Base-by-base conservation (phyloP, 2,797 vertebrate genomes). In the Lepilemur ruficaudatus region DNA sequence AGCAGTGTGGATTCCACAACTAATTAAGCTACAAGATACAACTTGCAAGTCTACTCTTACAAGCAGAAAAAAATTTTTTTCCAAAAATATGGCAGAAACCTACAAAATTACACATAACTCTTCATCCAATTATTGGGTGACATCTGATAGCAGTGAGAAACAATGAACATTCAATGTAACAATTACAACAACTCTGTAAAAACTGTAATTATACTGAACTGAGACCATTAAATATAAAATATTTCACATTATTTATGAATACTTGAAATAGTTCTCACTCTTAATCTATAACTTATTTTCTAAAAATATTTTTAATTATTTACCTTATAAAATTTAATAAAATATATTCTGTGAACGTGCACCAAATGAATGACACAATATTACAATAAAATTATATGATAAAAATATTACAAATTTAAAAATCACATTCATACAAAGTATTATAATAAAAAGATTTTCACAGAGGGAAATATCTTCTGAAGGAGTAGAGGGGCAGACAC, bases 201-300 rank as follows among this genome's bases (percentile, higher is more conserved):
- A 85, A 38, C 50, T 90, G 18, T 25, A 65, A 83, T 30, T 89
- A 84, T 63, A 76, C 1, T 78, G 12, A 83, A 87, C 63, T 32
- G 9, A 23, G 7, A 61, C 78, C 43, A 76, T n/a, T 28, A 84
- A 84, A 80, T 50, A 6, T 18, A 87, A 90, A 79, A 50, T n/a
- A 91, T 75, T 89, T 93, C 20, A 48, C 11, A 86, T 78, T 90
- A 11, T 94, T 79, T 55, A 79, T 87, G 32, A 94, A 82, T 87
- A 86, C 41, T 6, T 94, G 35, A 88, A 85, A 50, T 80, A 80
- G 57, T 67, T 59, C 4, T 7, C 76, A 30, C 15, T 95, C 11
- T 80, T 92, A 87, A 48, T 28, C 30, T 46, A 13, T 35, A 89
- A 65, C 2, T 65, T 79, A 30, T 63, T 87, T 94, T 41, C 38